These are phyloP conservation scores for Furnarius figulus DNA, from an alignment of 2,113 vertebrate genomes.

Conservation along the genomic window DNA sequence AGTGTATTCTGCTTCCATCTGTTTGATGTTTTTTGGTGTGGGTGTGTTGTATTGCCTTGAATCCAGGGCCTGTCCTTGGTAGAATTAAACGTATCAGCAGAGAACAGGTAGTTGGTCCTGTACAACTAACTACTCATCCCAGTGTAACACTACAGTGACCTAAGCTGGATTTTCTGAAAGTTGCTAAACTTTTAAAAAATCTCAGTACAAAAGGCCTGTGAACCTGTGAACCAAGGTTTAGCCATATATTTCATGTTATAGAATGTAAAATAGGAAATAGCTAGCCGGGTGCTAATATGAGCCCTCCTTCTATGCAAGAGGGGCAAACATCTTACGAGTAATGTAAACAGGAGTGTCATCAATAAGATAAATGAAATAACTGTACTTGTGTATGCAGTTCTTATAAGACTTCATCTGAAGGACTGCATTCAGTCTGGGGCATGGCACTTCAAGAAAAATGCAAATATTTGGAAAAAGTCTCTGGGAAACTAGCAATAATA, in stretches of 20 bases:
- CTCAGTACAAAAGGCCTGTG: neutral
- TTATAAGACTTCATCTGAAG: neutral
- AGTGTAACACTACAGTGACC: neutral
- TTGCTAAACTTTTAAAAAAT: neutral
- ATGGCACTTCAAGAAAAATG: neutral
- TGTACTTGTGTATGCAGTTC: neutral
- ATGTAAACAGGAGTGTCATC: neutral
- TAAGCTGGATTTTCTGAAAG: neutral
- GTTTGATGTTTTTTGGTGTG: neutral
- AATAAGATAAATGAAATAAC: neutral
- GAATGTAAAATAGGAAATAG: neutral
- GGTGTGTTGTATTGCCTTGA: neutral
- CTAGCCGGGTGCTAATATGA: neutral
- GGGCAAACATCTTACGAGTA: neutral
- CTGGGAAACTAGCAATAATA: neutral
- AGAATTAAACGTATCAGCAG: neutral
- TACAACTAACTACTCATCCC: neutral
- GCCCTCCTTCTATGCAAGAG: neutral
- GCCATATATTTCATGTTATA: neutral
- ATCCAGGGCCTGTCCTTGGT: neutral
- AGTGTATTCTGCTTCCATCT: neutral
- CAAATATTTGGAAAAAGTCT: neutral
- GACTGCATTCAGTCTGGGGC: neutral
- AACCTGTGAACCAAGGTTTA: neutral
- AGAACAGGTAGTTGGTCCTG: neutral